Percentiles rank a stretch among this genome's conserved stretches.
phyloP scores from a whole-genome alignment of 2,888 invertebrate species.

The Alcis repandata region DNA sequence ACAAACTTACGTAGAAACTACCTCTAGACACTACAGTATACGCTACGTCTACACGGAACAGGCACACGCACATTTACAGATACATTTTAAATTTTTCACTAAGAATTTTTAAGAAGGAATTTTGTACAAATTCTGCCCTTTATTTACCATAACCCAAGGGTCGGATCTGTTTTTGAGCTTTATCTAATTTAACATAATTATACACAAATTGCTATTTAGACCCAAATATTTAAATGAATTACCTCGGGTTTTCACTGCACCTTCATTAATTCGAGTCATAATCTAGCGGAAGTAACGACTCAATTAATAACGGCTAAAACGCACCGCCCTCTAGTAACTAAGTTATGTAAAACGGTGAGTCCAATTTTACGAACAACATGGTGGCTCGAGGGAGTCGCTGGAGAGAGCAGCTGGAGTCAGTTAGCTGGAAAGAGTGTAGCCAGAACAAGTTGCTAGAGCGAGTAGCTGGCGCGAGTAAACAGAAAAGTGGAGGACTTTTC shows the following conservation, averaged over 20 bases:
- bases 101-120: background rate
- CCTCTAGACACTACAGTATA: no score
- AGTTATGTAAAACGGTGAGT: conserved; percentile 23
- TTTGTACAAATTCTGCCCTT: background rate
- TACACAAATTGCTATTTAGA: conserved; percentile 11
- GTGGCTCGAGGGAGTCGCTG: background rate
- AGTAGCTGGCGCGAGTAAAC: background rate
- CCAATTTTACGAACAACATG: conserved; percentile 18
- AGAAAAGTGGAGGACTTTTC: no score
- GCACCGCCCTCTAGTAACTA: conserved; percentile 2
- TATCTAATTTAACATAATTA: conserved; percentile 19
- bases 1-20: no score
- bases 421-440: background rate
- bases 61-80: no score
- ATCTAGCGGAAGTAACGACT: conserved; percentile 28
- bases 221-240: conserved; percentile 15
- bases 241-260: conserved; percentile 7
- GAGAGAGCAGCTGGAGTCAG: background rate
- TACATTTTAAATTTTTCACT: no score
- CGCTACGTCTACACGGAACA: no score
- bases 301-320: conserved; percentile 17
- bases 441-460: background rate
- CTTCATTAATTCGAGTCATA: conserved; percentile 23
- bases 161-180: conserved; percentile 14
- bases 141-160: conserved; percentile 8